Evolutionary conservation across 2,888 invertebrate genomes (phyloP), one percentile per base, ranked within the genome.

Genomic region (Platycheirus rosarum): DNA sequence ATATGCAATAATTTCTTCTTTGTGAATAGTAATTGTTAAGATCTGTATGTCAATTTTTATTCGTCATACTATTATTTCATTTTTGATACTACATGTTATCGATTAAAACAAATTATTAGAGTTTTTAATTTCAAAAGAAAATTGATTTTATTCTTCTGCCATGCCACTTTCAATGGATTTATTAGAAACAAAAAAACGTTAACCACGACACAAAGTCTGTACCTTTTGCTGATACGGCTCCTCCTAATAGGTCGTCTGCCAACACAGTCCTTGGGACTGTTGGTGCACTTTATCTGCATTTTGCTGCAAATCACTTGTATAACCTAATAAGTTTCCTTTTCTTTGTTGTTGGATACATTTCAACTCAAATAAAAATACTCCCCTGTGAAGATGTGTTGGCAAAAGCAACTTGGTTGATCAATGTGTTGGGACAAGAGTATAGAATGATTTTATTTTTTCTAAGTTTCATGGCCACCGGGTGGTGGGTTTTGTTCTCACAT

Each of bases 251-350:
- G 16, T 14, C 26, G 26, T 42, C 29, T 60, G 60, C 42, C 44
- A 60, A 60, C 23, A 18, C 29, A 13, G 13, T 60, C 51, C 69
- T 68, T 35, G 37, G n/a, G 9, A 42, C 23, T 8, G 68, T 75
- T 66, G 57, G 18, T 51, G 49, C 60, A 75, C 42, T 11, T 37
- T 44, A 69, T 69, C 60, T 46, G 75, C 69, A 75, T 53, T 75
- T 62, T 53, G 44, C 26, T 35, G 51, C 68, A 75, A 44, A 46
- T 44, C 13, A 13, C 1, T 68, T 66, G 57, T 44, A 18, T 68
- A 23, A 66, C 40, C 40, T 13, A 29, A 62, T 42, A 32, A 32
- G 29, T 32, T 32, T 3, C 2, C 8, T 32, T 32, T 32, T 32
- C 29, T 8, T 51, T 35, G 6, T 51, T 62, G 13, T 49, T 46